Base-by-base conservation (phyloP, 2,888 invertebrate genomes). In the Hypselothyrea guttata region DNA sequence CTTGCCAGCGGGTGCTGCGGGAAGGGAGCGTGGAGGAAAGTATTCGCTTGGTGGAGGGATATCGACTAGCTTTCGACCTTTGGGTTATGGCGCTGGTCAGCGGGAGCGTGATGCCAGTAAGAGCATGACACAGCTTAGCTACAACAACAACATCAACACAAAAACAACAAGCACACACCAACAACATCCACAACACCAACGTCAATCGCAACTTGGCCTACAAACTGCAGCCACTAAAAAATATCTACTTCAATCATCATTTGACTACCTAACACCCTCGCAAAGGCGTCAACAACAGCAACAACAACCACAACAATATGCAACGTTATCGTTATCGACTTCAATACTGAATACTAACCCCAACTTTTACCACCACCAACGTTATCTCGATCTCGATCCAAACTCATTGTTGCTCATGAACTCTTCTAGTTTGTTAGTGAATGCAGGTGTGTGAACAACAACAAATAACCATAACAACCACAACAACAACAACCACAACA, bases 41-140 rank as follows among this genome's bases (percentile, higher is more conserved):
- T 85, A 85, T 72, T 82, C 81, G 58, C 71, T 84, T 59, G 87
- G 87, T 69, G 88, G 87, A 65, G 86, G 86, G 68, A 87, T 86
- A 44, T 86, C 87, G 66, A 86, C 73, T 65, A 84, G 79, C 72
- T 88, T 88, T 72, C 88, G 89, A 62, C 88, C 88, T 51, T 75
- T 90, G 73, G 85, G 84, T 2, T 22, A 22, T 5, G 22, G 22
- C 22, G 18, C n/a, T 70, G 85, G 86, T 70, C 89, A 88, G 77
- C 85, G 86, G 52, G 89, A 89, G 67, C 87, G 3, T 5, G 5
- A 22, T 22, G 22, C 89, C 66, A 88, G 90, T 81, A 90, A 90
- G 87, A 92, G 91, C 89, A 91, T 92, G 91, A 89, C 90, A 75
- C 91, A 91, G 75, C 88, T 91, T 84, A 84, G 86, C 76, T 77